Percentiles rank a stretch among this genome's conserved stretches.
Conservation (phyloP, 2,888 invertebrate genomes). For the Dryocosmus kuriphilus region DNA sequence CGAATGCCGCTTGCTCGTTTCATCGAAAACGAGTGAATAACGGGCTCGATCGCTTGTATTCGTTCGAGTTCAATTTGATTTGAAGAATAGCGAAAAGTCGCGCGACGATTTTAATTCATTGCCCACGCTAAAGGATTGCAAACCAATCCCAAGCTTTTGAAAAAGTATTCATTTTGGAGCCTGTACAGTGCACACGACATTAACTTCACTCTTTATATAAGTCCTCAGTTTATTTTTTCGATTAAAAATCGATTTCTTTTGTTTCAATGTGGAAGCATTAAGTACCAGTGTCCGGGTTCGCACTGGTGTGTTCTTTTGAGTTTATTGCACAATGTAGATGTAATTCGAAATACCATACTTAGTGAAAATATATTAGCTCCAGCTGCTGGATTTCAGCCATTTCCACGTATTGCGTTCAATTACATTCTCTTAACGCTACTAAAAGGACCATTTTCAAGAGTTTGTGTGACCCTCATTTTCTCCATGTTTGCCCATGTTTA, state of each 20-base stretch:
- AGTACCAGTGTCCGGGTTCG: neutral
- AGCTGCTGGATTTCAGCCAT: conserved; percentile 26
- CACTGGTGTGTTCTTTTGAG: neutral
- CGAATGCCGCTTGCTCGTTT: conserved; percentile 7
- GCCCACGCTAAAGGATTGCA: neutral
- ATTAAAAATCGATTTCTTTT: conserved; percentile 10
- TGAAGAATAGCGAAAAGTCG: conserved; percentile 19
- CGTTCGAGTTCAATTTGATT: conserved; percentile 28
- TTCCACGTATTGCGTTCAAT: conserved; percentile 23
- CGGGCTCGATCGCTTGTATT: conserved; percentile 19
- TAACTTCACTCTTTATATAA: neutral
- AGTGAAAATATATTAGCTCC: conserved; percentile 15
- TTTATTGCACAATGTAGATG: conserved; percentile 1
- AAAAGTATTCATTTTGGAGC: neutral
- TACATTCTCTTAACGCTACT: conserved; percentile 10
- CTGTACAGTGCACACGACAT: neutral
- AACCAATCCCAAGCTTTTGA: neutral
- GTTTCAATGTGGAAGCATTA: conserved; percentile 15
- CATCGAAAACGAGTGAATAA: conserved; percentile 15
- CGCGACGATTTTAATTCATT: conserved; percentile 19
- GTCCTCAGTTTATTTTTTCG: neutral
- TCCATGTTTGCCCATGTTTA: conserved; percentile 6
- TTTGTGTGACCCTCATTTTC: conserved; percentile 11
- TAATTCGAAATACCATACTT: conserved; percentile 29
- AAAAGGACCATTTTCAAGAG: conserved; percentile 3